Conservation (phyloP, 1,140 invertebrate species). For the Trichonephila clavata region DNA sequence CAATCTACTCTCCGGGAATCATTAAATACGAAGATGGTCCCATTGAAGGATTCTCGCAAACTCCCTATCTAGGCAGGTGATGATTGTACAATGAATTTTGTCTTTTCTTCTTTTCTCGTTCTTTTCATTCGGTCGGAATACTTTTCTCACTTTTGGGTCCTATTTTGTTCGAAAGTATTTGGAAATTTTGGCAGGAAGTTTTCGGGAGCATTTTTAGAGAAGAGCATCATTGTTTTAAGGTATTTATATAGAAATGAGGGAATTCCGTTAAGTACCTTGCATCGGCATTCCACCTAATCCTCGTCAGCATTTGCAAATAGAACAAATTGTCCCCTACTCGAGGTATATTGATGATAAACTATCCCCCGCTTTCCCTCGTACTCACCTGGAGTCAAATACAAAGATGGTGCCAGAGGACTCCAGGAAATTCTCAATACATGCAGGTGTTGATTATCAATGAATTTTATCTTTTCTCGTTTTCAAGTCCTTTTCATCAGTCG, state of each 20-base stretch:
- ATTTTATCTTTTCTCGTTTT: neutral
- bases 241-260: neutral
- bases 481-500: neutral
- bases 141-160: neutral
- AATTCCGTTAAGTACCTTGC: slow-evolving; percentile 33
- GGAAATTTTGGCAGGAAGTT: neutral
- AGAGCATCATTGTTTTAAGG: neutral
- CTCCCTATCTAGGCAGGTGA: neutral
- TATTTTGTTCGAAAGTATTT: slow-evolving; percentile 6
- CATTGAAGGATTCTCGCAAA: neutral
- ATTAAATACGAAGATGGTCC: slow-evolving; percentile 8
- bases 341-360: slow-evolving; percentile 5
- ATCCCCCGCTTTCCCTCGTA: neutral
- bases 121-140: slow-evolving; percentile 38
- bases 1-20: neutral
- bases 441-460: neutral
- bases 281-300: slow-evolving; percentile 2
- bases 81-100: neutral
- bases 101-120: neutral
- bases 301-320: slow-evolving; percentile 54
- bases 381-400: slow-evolving; percentile 6
- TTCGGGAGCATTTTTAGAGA: neutral
- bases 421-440: neutral
- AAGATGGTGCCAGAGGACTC: neutral
- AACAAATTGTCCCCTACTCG: slow-evolving; percentile 15